phyloP scores from a whole-genome alignment of 2,888 invertebrate genomes.

The Oxyscelio sp. region DNA sequence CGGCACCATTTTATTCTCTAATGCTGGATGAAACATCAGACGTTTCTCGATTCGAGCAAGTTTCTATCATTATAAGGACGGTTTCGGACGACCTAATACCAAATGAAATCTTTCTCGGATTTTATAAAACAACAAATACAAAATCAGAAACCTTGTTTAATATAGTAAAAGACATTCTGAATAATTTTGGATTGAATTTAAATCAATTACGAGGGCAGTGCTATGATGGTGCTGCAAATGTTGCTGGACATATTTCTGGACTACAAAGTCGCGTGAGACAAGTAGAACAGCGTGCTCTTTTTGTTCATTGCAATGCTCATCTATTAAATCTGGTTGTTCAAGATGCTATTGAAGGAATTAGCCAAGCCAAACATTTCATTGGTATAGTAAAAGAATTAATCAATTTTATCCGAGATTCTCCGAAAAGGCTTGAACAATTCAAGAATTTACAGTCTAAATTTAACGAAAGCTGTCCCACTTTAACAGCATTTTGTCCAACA shows the following conservation, averaged over 20 bases:
- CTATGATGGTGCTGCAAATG: slow-evolving; percentile 77
- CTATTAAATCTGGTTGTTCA: slow-evolving; percentile 4
- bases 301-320: slow-evolving; percentile 43
- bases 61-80: slow-evolving; percentile 47
- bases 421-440: slow-evolving; percentile 8
- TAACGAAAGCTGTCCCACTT: no score
- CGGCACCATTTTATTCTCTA: neutral
- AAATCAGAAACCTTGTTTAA: slow-evolving; percentile 53
- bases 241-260: slow-evolving; percentile 73
- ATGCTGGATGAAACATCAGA: slow-evolving; percentile 44
- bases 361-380: slow-evolving; percentile 2
- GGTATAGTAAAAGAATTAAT: slow-evolving; percentile 16
- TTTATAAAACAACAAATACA: slow-evolving; percentile 59
- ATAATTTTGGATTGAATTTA: neutral
- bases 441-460: slow-evolving; percentile 5
- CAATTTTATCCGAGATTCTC: slow-evolving; percentile 12
- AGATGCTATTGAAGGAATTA: slow-evolving; percentile 6
- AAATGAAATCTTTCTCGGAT: slow-evolving; percentile 66
- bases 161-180: slow-evolving; percentile 48
- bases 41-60: slow-evolving; percentile 62
- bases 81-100: slow-evolving; percentile 49
- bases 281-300: slow-evolving; percentile 72
- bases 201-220: slow-evolving; percentile 75
- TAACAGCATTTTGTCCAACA: no score
- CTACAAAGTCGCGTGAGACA: slow-evolving; percentile 74